Evolutionary conservation across 1,140 invertebrate genomes (phyloP).

Genomic region (Trichonephila clavata): DNA sequence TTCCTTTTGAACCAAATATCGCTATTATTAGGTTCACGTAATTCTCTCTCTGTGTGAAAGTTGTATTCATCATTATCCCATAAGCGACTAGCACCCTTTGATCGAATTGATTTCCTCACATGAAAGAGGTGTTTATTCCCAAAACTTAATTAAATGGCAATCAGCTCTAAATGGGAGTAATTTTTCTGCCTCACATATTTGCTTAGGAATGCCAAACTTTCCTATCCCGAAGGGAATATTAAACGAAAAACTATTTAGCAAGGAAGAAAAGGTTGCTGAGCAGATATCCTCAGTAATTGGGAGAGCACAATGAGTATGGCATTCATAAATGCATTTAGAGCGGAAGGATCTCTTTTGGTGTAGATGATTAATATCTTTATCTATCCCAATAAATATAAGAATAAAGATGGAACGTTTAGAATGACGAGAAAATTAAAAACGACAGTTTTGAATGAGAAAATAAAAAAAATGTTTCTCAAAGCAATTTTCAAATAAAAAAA

Average conservation of each 20-base stretch:
- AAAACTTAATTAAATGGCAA: neutral
- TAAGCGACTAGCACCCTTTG: too few species aligned
- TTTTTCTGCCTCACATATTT: neutral
- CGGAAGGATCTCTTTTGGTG: neutral
- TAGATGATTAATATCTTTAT: neutral
- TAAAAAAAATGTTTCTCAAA: neutral
- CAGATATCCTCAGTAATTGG: neutral
- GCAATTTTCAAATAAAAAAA: neutral
- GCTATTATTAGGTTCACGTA: too few species aligned
- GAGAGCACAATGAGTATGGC: neutral
- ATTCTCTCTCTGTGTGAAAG: too few species aligned
- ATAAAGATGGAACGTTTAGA: neutral
- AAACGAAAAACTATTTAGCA: conserved; percentile 1
- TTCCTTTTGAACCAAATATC: too few species aligned
- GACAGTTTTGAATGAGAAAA: neutral
- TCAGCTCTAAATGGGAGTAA: neutral
- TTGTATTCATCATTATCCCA: too few species aligned
- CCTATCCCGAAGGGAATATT: neutral
- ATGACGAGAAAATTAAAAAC: too few species aligned
- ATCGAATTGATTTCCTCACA: too few species aligned
- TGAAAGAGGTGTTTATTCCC: neutral
- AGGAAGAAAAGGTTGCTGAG: neutral
- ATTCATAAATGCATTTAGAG: neutral
- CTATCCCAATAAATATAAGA: neutral
- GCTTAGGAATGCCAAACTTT: neutral